phyloP scores from a whole-genome alignment of 30 jellyfish, hydroid and myxozoan genomes.

The Turritopsis dohrnii region DNA sequence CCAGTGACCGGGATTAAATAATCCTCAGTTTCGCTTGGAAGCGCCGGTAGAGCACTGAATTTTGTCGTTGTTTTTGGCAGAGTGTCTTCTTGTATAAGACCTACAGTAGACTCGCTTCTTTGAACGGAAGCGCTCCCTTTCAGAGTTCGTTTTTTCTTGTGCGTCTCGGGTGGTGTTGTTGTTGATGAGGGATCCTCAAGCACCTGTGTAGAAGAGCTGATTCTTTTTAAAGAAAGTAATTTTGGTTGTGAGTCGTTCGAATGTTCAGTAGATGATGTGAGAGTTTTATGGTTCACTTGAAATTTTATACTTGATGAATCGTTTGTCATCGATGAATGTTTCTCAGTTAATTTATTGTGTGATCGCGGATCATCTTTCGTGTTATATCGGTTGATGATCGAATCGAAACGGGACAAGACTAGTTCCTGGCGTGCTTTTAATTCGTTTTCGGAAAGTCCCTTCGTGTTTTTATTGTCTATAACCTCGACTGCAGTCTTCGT shows the following conservation, averaged over 20 bases:
- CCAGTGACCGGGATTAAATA: conserved; percentile 5
- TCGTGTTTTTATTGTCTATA: neutral
- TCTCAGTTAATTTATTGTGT: neutral
- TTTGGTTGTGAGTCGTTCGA: neutral
- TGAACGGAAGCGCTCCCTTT: neutral
- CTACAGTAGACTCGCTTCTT: neutral
- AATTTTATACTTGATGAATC: neutral
- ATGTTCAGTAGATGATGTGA: neutral
- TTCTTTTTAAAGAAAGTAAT: neutral
- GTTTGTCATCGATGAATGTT: neutral
- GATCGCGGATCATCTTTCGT: neutral
- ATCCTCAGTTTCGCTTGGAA: neutral
- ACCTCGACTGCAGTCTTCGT: neutral
- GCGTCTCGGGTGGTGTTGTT: neutral
- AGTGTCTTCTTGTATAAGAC: neutral
- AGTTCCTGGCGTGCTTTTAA: neutral
- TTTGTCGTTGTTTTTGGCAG: neutral
- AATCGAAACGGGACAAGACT: neutral
- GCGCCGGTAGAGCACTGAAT: conserved; percentile 1
- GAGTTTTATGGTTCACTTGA: neutral
- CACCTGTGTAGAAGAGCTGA: neutral
- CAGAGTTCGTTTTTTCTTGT: neutral
- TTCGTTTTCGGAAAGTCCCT: neutral
- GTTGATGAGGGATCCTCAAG: neutral
- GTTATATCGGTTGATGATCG: neutral